These are phyloP conservation scores for Erebia palarica DNA, from an alignment of 2,888 invertebrate genomes.

Conservation along the genomic window DNA sequence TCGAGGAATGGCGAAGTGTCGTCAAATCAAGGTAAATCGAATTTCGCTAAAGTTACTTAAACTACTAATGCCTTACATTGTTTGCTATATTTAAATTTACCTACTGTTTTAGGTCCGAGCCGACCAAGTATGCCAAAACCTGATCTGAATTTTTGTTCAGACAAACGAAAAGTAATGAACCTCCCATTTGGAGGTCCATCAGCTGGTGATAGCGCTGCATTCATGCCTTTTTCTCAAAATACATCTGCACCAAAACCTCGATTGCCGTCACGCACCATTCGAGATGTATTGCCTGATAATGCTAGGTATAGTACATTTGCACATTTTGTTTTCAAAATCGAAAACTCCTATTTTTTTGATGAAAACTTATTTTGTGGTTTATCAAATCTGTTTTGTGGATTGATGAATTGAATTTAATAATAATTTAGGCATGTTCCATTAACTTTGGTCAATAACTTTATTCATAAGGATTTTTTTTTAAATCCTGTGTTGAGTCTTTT, in stretches of 20 bases:
- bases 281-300: slow-evolving; percentile 76
- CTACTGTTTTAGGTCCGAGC: slow-evolving; percentile 64
- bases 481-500: no score
- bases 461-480: no score
- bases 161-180: slow-evolving; percentile 83
- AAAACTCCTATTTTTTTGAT: background rate
- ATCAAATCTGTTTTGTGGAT: background rate
- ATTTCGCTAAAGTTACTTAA: background rate
- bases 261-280: slow-evolving; percentile 69
- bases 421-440: no score
- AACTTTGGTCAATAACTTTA: no score
- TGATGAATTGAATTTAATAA: no score
- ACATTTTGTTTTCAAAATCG: slow-evolving; percentile 2
- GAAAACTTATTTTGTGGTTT: background rate
- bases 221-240: slow-evolving; percentile 75
- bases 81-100: background rate
- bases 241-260: slow-evolving; percentile 61
- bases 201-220: slow-evolving; percentile 68
- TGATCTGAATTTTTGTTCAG: slow-evolving; percentile 73
- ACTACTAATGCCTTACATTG: background rate
- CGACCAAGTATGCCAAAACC: slow-evolving; percentile 73
- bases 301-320: slow-evolving; percentile 60
- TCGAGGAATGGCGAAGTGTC: slow-evolving; percentile 88
- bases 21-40: slow-evolving; percentile 81
- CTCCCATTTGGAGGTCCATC: slow-evolving; percentile 80